These are phyloP conservation scores for Ptychochromis oligacanthus DNA, from an alignment of 2,113 vertebrate species.

Conservation along the genomic window DNA sequence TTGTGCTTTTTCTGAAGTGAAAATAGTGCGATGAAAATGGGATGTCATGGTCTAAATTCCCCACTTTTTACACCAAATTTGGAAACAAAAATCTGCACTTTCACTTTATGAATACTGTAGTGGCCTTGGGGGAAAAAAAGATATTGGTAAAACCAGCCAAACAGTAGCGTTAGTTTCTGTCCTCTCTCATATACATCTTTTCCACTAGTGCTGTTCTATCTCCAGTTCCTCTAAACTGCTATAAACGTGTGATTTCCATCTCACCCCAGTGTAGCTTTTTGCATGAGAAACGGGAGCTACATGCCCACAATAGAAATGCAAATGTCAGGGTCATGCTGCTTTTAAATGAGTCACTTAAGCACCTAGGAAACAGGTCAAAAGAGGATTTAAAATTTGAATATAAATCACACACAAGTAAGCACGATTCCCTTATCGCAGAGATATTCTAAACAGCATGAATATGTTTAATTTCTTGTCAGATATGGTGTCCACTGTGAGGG, in stretches of 20 bases:
- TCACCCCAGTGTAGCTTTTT: background rate
- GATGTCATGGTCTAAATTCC: no score
- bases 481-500: conserved; percentile 83
- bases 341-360: background rate
- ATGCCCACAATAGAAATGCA: conserved; percentile 1
- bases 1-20: background rate
- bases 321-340: background rate
- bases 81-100: background rate
- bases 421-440: background rate
- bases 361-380: background rate
- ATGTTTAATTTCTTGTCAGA: conserved; percentile 75
- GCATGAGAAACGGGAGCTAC: background rate
- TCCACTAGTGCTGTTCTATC: background rate
- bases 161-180: accelerated
- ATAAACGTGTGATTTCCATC: background rate
- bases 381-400: background rate
- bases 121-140: background rate
- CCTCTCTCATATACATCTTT: accelerated
- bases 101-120: accelerated
- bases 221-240: background rate
- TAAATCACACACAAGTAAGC: background rate
- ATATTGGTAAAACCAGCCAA: background rate
- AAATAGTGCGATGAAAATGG: background rate
- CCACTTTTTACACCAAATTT: background rate
- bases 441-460: background rate